A percentile compares a stretch with the other conserved stretches of the same genome.
Conservation (phyloP, 2,888 invertebrate genomes). For the Mesorhabditis spiculigera region DNA sequence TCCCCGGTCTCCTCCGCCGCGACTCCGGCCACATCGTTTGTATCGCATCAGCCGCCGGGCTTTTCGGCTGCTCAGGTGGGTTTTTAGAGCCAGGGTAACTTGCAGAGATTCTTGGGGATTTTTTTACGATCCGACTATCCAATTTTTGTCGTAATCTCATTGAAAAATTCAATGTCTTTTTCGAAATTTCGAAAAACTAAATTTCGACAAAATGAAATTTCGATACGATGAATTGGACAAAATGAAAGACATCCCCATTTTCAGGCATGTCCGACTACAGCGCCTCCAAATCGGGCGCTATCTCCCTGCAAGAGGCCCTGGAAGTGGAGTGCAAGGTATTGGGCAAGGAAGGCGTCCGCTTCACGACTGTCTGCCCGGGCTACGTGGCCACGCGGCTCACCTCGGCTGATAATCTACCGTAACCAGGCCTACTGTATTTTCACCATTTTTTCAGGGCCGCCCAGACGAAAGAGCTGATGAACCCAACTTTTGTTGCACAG, state of each 20-base stretch:
- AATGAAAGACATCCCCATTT: neutral
- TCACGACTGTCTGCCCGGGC: slow-evolving; percentile 1
- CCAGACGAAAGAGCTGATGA: slow-evolving; percentile 1
- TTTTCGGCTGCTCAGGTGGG: neutral
- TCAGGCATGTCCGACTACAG: slow-evolving; percentile 5
- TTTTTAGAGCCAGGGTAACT: too few species aligned
- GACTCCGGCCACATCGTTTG: neutral
- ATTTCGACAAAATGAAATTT: too few species aligned
- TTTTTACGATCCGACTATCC: too few species aligned
- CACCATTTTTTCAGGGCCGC: neutral
- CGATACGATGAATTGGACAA: neutral
- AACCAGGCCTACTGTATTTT: neutral
- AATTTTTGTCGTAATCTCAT: too few species aligned
- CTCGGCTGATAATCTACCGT: neutral
- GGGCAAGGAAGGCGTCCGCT: neutral
- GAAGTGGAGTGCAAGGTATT: neutral
- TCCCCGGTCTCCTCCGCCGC: neutral
- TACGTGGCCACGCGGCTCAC: neutral
- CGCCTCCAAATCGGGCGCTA: neutral
- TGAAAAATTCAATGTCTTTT: neutral
- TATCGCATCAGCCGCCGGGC: slow-evolving; percentile 5
- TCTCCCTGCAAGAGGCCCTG: neutral
- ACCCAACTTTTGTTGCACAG: neutral
- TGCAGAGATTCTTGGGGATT: too few species aligned
- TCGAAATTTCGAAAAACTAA: neutral